A percentile compares a stretch with the other conserved stretches of the same genome.
Evolutionary conservation across 2,113 vertebrate species (phyloP).

Genomic region (Trichomycterus rosablanca): DNA sequence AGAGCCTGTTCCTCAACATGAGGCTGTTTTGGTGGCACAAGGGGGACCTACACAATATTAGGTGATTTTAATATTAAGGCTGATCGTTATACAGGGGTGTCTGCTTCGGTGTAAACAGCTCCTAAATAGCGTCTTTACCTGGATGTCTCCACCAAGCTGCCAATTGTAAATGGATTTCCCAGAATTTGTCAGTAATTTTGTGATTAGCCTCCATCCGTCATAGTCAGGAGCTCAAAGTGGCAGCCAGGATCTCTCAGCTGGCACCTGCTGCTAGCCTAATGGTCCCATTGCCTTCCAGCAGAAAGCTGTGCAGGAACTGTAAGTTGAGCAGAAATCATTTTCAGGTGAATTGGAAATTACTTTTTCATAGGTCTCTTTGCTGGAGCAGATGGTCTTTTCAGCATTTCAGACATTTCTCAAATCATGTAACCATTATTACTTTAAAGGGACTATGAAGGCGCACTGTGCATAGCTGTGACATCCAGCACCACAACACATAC

Average conservation of each 20-base stretch:
- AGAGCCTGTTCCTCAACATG: too few relatives aligned
- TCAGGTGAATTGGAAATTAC: conserved; percentile 12
- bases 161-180: conserved; percentile 18
- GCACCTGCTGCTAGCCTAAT: conserved; percentile 52
- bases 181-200: conserved; percentile 29
- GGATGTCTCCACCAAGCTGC: conserved; percentile 21
- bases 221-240: conserved; percentile 9
- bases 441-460: too few relatives aligned
- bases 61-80: too few relatives aligned
- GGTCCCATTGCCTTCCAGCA: conserved; percentile 33
- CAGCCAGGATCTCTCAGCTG: conserved; percentile 37
- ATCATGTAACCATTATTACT: too few relatives aligned
- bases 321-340: conserved; percentile 46
- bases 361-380: conserved; percentile 10
- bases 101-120: too few relatives aligned
- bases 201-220: conserved; percentile 38
- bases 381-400: conserved; percentile 23
- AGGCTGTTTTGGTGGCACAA: too few relatives aligned
- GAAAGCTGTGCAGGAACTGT: conserved; percentile 44
- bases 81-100: too few relatives aligned
- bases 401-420: conserved; percentile 20
- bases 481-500: not conserved
- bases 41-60: too few relatives aligned
- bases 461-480: too few relatives aligned
- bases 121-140: conserved; percentile 28